Base-by-base conservation (phyloP, 2,113 vertebrate genomes). In the Pteruthius melanotis region DNA sequence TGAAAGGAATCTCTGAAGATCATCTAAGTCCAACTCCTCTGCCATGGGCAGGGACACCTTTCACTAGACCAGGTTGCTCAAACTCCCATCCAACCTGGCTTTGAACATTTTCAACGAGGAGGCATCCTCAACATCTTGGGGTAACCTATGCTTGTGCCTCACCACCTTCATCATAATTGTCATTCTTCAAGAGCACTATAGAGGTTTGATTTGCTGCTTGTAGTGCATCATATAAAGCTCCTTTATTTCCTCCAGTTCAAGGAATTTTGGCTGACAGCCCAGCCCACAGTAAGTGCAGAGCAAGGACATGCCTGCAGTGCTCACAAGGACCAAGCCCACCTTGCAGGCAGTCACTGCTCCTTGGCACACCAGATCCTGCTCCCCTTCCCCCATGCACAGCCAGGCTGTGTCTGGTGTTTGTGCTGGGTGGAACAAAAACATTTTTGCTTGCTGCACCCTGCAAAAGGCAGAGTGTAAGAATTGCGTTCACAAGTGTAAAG, bases 361-460 rank as follows among this genome's bases (percentile, higher is more conserved):
- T 37, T 59, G n/a, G 39, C 31, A 30, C 3, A 27, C 9, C 39
- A 37, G 35, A 26, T 82, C 64, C 52, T 0, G 1, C 35, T 71
- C 28, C 7, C 6, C 65, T 45, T 53, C 2, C 2, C 18, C 26
- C 40, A 18, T 0, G 1, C n/a, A 17, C 0, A 2, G 33, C 39
- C 35, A 78, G 65, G 44, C 33, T 23, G 3, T 5, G 24, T 11
- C 53, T 75, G 24, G 7, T 87, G 47, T 50, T 78, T 35, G 35
- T 76, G 37, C 44, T 63, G 23, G 33, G 19, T 30, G 21, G 68
- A 72, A 69, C 9, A 65, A 86, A 52, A 81, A 2, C 21, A 17
- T 33, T 71, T 76, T 68, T 86, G 24, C 31, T 77, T 80, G 71
- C 53, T 72, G 80, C 2, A 1, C 10, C 17, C 64, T 84, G 47